Evolutionary conservation across 2,113 vertebrate genomes (phyloP).

Genomic region (Protomyctophum bolini): DNA sequence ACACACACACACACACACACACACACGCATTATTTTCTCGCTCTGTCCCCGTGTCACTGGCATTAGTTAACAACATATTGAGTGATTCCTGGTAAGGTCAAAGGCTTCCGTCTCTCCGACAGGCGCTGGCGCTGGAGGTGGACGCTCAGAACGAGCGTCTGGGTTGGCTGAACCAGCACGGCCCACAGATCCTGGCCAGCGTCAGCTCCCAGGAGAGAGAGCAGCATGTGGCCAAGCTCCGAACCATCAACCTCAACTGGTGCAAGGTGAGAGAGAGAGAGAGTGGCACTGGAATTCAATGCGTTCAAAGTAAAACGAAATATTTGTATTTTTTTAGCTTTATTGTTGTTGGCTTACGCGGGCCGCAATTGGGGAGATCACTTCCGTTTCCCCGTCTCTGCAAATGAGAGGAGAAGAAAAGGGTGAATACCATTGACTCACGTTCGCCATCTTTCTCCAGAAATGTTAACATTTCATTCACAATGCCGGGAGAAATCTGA

Average conservation of each 20-base stretch:
- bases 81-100: constrained; percentile 1
- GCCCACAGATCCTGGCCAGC: constrained; percentile 82
- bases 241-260: constrained; percentile 85
- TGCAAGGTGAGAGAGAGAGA: constrained; percentile 84
- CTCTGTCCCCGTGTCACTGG: background rate
- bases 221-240: constrained; percentile 80
- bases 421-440: background rate
- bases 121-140: constrained; percentile 86
- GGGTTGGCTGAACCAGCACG: constrained; percentile 88
- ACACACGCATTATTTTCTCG: background rate
- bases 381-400: too few species aligned
- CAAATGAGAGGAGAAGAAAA: background rate
- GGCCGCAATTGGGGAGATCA: background rate
- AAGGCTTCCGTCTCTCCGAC: constrained; percentile 6
- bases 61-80: background rate
- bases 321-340: background rate
- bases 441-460: background rate
- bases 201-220: constrained; percentile 83
- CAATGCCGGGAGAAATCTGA: too few species aligned
- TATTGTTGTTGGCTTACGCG: background rate
- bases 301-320: background rate
- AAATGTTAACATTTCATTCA: too few species aligned
- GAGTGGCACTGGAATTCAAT: background rate
- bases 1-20: too few species aligned
- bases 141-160: constrained; percentile 83